phyloP scores from a whole-genome alignment of 1,140 invertebrate species.

The Drosophila ironensis region DNA sequence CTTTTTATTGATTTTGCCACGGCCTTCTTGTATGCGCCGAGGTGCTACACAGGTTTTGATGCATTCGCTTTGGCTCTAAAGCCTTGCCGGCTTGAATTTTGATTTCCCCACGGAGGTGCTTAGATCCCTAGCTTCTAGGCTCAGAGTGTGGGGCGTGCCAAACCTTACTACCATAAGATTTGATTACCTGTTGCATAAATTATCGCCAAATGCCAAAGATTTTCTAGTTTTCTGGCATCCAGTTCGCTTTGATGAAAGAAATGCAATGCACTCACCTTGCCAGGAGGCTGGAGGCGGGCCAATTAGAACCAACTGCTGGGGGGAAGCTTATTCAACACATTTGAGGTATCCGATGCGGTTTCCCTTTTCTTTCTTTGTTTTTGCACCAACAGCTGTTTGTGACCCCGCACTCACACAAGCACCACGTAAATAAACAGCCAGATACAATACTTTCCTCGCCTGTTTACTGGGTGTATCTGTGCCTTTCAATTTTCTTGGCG shows the following conservation, averaged over 20 bases:
- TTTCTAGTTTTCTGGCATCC: too few species aligned
- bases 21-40: constrained; percentile 2
- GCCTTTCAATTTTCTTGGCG: constrained; percentile 46
- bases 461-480: constrained; percentile 12
- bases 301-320: too few species aligned
- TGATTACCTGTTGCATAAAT: constrained; percentile 40
- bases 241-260: too few species aligned
- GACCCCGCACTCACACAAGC: constrained; percentile 37
- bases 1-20: constrained; percentile 72
- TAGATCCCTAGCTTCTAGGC: too few species aligned
- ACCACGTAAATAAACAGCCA: constrained; percentile 63
- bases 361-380: constrained; percentile 27
- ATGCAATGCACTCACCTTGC: constrained; percentile 12
- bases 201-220: too few species aligned
- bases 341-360: constrained; percentile 27
- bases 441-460: constrained; percentile 35
- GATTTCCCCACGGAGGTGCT: too few species aligned
- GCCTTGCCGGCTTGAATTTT: too few species aligned
- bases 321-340: constrained; percentile 36
- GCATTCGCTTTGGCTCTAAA: too few species aligned
- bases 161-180: too few species aligned
- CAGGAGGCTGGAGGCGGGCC: too few species aligned
- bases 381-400: constrained; percentile 65
- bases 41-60: constrained; percentile 6
- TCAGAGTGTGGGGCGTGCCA: too few species aligned